Conservation (phyloP, 1,140 invertebrate species). For the Macrosteles quadrilineatus region DNA sequence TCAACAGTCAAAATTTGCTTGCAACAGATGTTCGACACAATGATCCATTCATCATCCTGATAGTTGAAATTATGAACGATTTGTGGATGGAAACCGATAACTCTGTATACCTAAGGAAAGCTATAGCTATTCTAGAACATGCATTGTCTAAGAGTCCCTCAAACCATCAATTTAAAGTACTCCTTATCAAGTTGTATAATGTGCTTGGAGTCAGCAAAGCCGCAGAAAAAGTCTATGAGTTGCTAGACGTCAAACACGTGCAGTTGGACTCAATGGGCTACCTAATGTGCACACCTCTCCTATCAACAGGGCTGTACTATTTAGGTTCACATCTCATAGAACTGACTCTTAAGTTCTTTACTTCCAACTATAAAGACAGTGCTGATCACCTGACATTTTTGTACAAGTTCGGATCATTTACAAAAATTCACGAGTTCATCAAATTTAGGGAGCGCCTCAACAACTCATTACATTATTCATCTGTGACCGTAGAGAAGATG, state of each 20-base stretch:
- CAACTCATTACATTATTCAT: constrained; percentile 79
- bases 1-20: constrained; percentile 30
- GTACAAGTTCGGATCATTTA: constrained; percentile 93
- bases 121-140: constrained; percentile 67
- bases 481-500: constrained; percentile 75
- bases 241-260: constrained; percentile 90
- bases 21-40: constrained; percentile 40
- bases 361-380: constrained; percentile 84
- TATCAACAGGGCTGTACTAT: constrained; percentile 65
- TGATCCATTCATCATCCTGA: constrained; percentile 77
- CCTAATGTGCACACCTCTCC: constrained; percentile 72
- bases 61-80: constrained; percentile 76
- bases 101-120: constrained; percentile 61
- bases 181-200: constrained; percentile 40
- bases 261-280: constrained; percentile 91
- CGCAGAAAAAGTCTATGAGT: constrained; percentile 65
- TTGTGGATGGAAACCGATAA: constrained; percentile 60
- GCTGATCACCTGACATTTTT: constrained; percentile 88
- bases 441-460: constrained; percentile 79
- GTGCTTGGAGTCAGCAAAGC: constrained; percentile 62
- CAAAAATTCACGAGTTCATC: constrained; percentile 88
- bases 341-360: constrained; percentile 80
- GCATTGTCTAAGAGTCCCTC: constrained; percentile 69
- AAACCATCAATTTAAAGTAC: constrained; percentile 60
- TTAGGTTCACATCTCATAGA: constrained; percentile 65